Evolutionary conservation across 2,888 invertebrate genomes (phyloP).

Genomic region (Drosophila ustulata): DNA sequence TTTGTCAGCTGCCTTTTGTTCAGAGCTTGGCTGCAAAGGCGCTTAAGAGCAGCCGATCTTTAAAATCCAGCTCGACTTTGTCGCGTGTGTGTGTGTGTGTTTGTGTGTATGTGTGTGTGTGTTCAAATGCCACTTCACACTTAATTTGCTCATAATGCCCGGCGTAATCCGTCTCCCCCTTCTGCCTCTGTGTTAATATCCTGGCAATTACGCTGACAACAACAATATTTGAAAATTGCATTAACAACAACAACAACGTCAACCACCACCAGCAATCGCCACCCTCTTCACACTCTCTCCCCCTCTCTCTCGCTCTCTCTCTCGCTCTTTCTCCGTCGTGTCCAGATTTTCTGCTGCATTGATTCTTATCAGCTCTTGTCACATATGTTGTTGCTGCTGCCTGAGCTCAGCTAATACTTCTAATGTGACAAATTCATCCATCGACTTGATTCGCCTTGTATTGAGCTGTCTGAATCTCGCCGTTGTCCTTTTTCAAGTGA

Average conservation of each 20-base stretch:
- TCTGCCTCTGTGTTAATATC: constrained; percentile 60
- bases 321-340: neutral
- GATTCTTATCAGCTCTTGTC: constrained; percentile 71
- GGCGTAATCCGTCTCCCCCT: constrained; percentile 69
- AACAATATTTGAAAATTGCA: constrained; percentile 76
- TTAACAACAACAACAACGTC: constrained; percentile 36
- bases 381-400: constrained; percentile 50
- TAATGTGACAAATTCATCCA: constrained; percentile 80
- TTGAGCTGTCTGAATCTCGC: constrained; percentile 19
- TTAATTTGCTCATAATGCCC: constrained; percentile 83
- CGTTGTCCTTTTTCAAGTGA: constrained; percentile 63
- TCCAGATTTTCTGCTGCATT: constrained; percentile 68
- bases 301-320: neutral
- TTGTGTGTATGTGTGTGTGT: constrained; percentile 22
- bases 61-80: constrained; percentile 45
- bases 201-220: constrained; percentile 76
- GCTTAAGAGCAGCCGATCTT: constrained; percentile 45
- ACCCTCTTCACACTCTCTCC: neutral
- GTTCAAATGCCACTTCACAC: constrained; percentile 82
- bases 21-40: constrained; percentile 49
- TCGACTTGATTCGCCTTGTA: constrained; percentile 32
- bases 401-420: constrained; percentile 48
- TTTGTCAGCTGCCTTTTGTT: constrained; percentile 67
- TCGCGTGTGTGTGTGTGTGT: constrained; percentile 1
- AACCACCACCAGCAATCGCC: constrained; percentile 16